Conservation (phyloP, 2,797 vertebrate genomes). For the Jordanella pulchra region DNA sequence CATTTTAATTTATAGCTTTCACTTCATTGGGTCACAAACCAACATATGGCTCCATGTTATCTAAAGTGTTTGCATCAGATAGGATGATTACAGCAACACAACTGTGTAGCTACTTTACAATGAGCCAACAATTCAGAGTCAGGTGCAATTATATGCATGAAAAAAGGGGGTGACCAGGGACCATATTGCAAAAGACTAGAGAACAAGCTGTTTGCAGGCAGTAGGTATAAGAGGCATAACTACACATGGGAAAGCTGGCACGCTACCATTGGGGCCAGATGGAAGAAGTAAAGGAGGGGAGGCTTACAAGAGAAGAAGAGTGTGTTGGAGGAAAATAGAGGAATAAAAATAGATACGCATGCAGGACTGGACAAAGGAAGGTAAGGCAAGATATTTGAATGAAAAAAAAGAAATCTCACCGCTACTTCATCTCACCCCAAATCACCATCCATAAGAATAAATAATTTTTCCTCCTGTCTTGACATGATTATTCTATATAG, state of each 20-base stretch:
- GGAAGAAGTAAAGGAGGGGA: constrained; percentile 68
- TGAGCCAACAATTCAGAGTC: constrained; percentile 43
- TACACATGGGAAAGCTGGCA: constrained; percentile 73
- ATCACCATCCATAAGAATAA: constrained; percentile 54
- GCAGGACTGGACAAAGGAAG: constrained; percentile 6
- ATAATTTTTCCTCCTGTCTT: constrained; percentile 55
- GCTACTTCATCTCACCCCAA: constrained; percentile 25
- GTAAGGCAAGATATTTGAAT: constrained; percentile 23
- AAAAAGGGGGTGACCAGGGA: constrained; percentile 47
- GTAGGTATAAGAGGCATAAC: constrained; percentile 71
- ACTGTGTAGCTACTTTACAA: constrained; percentile 45
- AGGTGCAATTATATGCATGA: constrained; percentile 49
- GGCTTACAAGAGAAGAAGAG: constrained; percentile 54
- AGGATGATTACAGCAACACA: constrained; percentile 31
- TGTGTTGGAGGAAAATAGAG: constrained; percentile 56
- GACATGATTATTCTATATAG: constrained; percentile 58
- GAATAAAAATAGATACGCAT: constrained; percentile 53
- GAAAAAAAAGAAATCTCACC: constrained; percentile 3
- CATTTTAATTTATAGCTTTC: constrained; percentile 43
- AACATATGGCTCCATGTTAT: constrained; percentile 24
- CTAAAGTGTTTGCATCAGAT: constrained; percentile 18
- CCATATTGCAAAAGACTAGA: constrained; percentile 68
- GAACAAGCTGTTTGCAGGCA: constrained; percentile 68
- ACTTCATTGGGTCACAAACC: constrained; percentile 28
- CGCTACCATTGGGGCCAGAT: constrained; percentile 59